Evolutionary conservation across 92 coral and sea anemone species (phyloP), one percentile per base, ranked within the genome.

Genomic region (Epizoanthus fatuus): DNA sequence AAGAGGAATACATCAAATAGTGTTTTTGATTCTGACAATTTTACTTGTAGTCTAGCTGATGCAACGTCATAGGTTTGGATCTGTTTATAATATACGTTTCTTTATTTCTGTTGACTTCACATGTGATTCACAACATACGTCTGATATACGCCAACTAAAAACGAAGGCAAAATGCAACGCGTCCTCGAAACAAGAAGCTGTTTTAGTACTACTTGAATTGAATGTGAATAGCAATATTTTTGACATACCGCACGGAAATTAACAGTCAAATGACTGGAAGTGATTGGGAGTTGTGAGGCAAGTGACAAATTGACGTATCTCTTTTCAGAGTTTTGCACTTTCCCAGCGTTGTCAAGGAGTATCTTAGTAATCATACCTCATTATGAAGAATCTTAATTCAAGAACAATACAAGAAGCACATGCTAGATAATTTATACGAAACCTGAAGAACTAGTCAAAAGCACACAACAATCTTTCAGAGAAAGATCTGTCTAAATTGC

Each of bases 361-460:
- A 40, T 77, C 82, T 77, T 77, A 62, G 82, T 62, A 77, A 77
- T 77, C 38, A 60, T 20, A 77, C 55, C 56, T 77, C 64, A 59
- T 77, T 77, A 39, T 69, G 13, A 77, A 77, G 82, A 77, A 77
- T 77, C 70, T 77, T 20, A 44, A 56, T 20, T 40, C 10, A 77
- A 77, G 81, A 20, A 77, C 82, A 77, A 77, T 77, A 42, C 82
- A 44, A 17, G 63, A 62, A 79, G 65, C 95, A 88, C 92, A 88
- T 89, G 97, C 72, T 78, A 88, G 84, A 81, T 94, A 80, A 88
- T 88, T 90, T 75, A 88, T 76, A 67, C 88, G 69, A 57, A 84
- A 79, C 87, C 77, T 75, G 92, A 80, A 83, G 83, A 85, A 78
- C 44, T 60, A 40, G 66, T 15, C 39, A 66, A 74, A 74, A 53